These are phyloP conservation scores for Tachina fera DNA, from an alignment of 2,888 invertebrate species.

Conservation along the genomic window DNA sequence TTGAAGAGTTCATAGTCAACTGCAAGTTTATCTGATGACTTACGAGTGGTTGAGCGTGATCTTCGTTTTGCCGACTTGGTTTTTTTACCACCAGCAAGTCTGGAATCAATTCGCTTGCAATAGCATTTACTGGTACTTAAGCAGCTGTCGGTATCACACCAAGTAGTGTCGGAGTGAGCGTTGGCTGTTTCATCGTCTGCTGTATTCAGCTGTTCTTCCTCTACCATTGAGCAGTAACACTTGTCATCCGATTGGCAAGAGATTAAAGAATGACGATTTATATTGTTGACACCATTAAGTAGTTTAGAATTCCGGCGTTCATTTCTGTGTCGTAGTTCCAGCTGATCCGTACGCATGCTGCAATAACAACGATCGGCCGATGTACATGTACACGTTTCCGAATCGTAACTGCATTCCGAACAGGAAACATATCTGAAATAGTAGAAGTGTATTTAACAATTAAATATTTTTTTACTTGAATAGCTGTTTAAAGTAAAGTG, in stretches of 20 bases:
- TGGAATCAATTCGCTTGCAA: constrained; percentile 84
- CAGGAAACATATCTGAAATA: constrained; percentile 89
- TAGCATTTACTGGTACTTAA: constrained; percentile 94
- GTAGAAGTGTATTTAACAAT: background rate
- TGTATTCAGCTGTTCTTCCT: constrained; percentile 78
- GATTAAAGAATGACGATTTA: constrained; percentile 80
- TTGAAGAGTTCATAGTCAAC: constrained; percentile 90
- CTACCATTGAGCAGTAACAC: constrained; percentile 87
- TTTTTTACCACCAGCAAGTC: constrained; percentile 19
- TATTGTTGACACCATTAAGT: constrained; percentile 40
- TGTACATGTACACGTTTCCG: constrained; percentile 90
- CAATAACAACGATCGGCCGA: constrained; percentile 94
- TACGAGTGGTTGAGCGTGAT: constrained; percentile 76
- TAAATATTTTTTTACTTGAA: background rate
- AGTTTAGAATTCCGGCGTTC: constrained; percentile 74
- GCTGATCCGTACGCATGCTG: constrained; percentile 83
- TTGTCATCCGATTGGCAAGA: constrained; percentile 84
- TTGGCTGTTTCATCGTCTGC: constrained; percentile 82
- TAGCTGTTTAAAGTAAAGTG: constrained; percentile 5
- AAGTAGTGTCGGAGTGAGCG: constrained; percentile 83
- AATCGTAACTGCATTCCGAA: constrained; percentile 93
- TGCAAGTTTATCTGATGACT: constrained; percentile 86
- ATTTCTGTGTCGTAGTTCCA: constrained; percentile 76
- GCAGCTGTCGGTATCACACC: constrained; percentile 93
- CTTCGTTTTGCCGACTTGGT: constrained; percentile 77